Evolutionary conservation across 2,888 invertebrate species (phyloP).

Genomic region (Andrena camellia): DNA sequence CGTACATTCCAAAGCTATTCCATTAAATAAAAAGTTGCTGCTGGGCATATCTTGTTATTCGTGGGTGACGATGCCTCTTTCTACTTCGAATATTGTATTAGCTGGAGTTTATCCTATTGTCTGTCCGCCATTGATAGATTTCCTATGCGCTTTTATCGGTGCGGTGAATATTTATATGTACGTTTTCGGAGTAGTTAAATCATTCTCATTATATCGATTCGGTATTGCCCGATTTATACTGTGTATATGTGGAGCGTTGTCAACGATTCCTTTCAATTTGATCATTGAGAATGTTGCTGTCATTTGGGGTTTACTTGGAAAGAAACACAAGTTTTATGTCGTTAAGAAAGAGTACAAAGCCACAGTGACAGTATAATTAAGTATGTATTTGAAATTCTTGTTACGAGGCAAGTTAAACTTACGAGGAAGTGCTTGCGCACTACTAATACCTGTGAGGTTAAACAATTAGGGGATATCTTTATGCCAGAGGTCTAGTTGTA

Average conservation of each 20-base stretch:
- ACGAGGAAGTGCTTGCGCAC: constrained; percentile 34
- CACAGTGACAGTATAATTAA: constrained; percentile 83
- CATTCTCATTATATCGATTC: constrained; percentile 95
- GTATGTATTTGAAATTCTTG: constrained; percentile 20
- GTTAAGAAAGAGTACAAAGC: constrained; percentile 94
- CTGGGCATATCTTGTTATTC: constrained; percentile 96
- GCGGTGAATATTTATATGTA: constrained; percentile 99
- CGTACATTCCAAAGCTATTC: constrained; percentile 94
- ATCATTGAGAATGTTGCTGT: constrained; percentile 98
- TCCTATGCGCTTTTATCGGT: constrained; percentile 95
- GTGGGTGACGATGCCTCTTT: constrained; percentile 97
- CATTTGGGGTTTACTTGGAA: constrained; percentile 96
- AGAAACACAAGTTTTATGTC: constrained; percentile 98
- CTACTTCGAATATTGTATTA: constrained; percentile 94
- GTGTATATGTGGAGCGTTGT: constrained; percentile 94
- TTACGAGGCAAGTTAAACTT: constrained; percentile 19
- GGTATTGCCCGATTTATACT: constrained; percentile 92
- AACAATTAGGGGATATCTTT: constrained; percentile 26
- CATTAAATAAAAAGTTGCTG: constrained; percentile 91
- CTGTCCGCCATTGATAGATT: constrained; percentile 93
- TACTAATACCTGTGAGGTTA: constrained; percentile 57
- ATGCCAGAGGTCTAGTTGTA: constrained; percentile 42
- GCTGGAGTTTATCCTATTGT: constrained; percentile 95
- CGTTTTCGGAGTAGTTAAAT: constrained; percentile 98
- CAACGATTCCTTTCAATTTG: constrained; percentile 97